These are phyloP conservation scores for Netelia inedita DNA, from an alignment of 2,888 invertebrate genomes.

Conservation along the genomic window DNA sequence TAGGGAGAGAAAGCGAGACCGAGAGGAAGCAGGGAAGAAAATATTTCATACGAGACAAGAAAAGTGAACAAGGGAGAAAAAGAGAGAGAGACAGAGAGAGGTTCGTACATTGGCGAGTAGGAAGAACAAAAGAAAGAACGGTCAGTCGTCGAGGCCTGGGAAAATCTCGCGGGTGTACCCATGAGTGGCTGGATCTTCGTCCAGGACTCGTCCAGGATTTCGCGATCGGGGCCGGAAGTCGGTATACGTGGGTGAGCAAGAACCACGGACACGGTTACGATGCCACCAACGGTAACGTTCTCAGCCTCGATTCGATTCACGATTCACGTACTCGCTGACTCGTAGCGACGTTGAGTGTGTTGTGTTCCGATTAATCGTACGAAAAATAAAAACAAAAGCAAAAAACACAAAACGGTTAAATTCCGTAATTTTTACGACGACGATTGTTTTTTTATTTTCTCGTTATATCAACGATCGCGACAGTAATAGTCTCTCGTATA, in stretches of 20 bases:
- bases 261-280: slow-evolving; percentile 17
- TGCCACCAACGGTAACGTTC: slow-evolving; percentile 45
- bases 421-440: no score
- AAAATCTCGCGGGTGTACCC: background rate
- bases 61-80: background rate
- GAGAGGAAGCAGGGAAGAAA: background rate
- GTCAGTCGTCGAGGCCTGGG: background rate
- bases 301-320: slow-evolving; percentile 5
- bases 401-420: background rate
- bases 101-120: background rate
- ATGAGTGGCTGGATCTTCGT: background rate
- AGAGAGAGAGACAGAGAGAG: background rate
- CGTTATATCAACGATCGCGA: background rate
- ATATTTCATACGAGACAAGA: background rate
- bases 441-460: background rate
- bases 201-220: slow-evolving; percentile 9
- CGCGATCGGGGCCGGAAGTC: background rate
- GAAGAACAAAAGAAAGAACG: slow-evolving; percentile 1
- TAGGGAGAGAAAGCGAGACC: background rate
- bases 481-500: background rate
- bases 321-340: background rate
- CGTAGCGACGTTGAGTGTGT: slow-evolving; percentile 37
- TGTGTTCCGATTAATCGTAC: background rate
- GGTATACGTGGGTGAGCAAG: background rate
- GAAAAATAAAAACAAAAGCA: background rate